phyloP scores from a whole-genome alignment of 2,888 invertebrate genomes.

The Pyralis farinalis region DNA sequence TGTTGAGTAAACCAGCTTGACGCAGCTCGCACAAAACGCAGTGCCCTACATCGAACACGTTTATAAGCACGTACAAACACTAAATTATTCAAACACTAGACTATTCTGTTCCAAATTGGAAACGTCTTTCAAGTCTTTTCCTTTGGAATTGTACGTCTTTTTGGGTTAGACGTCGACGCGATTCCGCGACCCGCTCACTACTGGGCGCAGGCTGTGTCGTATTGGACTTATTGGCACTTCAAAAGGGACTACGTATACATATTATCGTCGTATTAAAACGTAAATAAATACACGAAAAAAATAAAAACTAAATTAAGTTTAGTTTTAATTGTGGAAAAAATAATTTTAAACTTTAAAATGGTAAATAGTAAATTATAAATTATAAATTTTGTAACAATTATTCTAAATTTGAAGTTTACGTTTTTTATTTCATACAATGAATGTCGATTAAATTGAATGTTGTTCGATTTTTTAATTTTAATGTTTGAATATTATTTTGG shows the following conservation, averaged over 20 bases:
- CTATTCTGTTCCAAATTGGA: conserved; percentile 47
- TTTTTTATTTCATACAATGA: neutral
- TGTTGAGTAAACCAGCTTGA: conserved; percentile 45
- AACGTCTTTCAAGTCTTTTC: conserved; percentile 45
- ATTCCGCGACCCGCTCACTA: conserved; percentile 52
- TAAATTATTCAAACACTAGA: conserved; percentile 38
- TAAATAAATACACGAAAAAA: conserved; percentile 4
- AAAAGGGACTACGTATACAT: conserved; percentile 31
- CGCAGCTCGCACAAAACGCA: conserved; percentile 34
- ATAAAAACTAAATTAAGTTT: neutral
- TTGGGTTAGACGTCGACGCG: conserved; percentile 56
- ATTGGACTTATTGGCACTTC: conserved; percentile 45
- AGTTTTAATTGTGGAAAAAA: neutral
- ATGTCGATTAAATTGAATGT: neutral
- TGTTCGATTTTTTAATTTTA: conserved; percentile 10
- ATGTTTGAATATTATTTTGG: conserved; percentile 26
- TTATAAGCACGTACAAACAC: conserved; percentile 35
- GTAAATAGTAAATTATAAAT: neutral
- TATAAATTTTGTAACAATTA: neutral
- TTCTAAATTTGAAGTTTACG: neutral
- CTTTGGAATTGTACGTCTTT: conserved; percentile 38
- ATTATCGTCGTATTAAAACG: neutral
- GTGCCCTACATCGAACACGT: conserved; percentile 26
- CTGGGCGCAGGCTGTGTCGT: conserved; percentile 60
- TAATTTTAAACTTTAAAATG: conserved; percentile 4